Percentiles rank a stretch among this genome's conserved stretches.
These are phyloP conservation scores for Chiridota heheva DNA, from an alignment of 35 echinoderm and acorn worm genomes.

Conservation along the genomic window DNA sequence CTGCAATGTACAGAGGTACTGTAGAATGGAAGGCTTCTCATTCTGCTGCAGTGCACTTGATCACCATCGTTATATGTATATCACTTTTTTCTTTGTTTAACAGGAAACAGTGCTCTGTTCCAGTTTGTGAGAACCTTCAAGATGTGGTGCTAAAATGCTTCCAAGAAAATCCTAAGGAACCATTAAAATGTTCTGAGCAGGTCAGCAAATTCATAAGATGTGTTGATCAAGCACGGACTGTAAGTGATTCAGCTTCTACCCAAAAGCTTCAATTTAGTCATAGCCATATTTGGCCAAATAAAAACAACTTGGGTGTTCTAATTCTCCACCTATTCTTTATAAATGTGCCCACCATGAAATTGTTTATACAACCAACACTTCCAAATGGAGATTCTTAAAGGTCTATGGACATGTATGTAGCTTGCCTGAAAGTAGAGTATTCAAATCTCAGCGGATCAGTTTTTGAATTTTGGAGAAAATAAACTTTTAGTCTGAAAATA, in stretches of 20 bases:
- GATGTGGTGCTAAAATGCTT: slow-evolving; percentile 79
- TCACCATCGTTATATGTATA: too few species aligned
- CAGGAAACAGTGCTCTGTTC: slow-evolving; percentile 75
- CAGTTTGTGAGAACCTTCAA: slow-evolving; percentile 81
- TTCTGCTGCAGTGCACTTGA: too few species aligned
- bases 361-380: too few species aligned
- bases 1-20: too few species aligned
- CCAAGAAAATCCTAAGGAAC: slow-evolving; percentile 61
- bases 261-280: neutral
- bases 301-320: neutral
- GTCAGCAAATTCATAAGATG: slow-evolving; percentile 84
- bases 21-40: too few species aligned
- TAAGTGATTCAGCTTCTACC: slow-evolving; percentile 19
- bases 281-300: neutral
- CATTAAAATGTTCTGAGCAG: slow-evolving; percentile 80
- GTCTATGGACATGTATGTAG: too few species aligned
- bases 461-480: too few species aligned
- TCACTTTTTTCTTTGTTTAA: neutral
- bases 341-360: too few species aligned
- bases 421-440: too few species aligned
- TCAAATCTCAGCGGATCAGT: too few species aligned
- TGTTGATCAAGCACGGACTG: slow-evolving; percentile 86
- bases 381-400: too few species aligned
- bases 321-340: neutral
- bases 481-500: too few species aligned